These are phyloP conservation scores for Cryptosula pallasiana DNA, from an alignment of 2,888 invertebrate genomes.

Conservation along the genomic window DNA sequence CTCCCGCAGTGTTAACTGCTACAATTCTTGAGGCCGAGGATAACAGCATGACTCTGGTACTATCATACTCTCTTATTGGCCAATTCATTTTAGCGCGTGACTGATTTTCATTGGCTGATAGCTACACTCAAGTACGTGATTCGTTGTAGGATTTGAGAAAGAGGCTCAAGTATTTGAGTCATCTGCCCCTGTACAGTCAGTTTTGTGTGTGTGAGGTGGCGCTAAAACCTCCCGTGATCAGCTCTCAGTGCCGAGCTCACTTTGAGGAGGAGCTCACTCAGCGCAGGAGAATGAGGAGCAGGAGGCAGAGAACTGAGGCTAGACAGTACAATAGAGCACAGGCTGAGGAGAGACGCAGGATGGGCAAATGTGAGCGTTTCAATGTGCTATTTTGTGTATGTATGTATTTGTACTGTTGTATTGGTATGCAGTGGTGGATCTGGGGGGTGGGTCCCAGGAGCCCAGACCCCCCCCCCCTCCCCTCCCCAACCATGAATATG, in stretches of 20 bases:
- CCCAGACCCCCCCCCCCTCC: no score
- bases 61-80: slow-evolving; percentile 25
- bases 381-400: no score
- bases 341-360: slow-evolving; percentile 66
- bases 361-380: slow-evolving; percentile 59
- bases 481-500: no score
- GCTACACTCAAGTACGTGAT: no score
- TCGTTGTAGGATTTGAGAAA: slow-evolving; percentile 62
- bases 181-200: slow-evolving; percentile 82
- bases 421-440: no score
- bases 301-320: slow-evolving; percentile 70
- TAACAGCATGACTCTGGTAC: slow-evolving; percentile 72
- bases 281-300: slow-evolving; percentile 66
- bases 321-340: slow-evolving; percentile 72
- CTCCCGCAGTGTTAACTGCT: slow-evolving; percentile 69
- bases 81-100: no score
- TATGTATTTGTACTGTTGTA: no score
- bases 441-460: no score
- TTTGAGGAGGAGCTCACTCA: slow-evolving; percentile 74
- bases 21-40: slow-evolving; percentile 81
- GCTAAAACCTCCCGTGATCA: slow-evolving; percentile 68
- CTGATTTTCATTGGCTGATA: no score
- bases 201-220: slow-evolving; percentile 86
- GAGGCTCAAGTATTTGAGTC: slow-evolving; percentile 70
- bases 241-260: slow-evolving; percentile 62